Percentiles rank a stretch among this genome's conserved stretches.
These are phyloP conservation scores for Falco cherrug DNA, from an alignment of 2,797 vertebrate species.

Conservation along the genomic window DNA sequence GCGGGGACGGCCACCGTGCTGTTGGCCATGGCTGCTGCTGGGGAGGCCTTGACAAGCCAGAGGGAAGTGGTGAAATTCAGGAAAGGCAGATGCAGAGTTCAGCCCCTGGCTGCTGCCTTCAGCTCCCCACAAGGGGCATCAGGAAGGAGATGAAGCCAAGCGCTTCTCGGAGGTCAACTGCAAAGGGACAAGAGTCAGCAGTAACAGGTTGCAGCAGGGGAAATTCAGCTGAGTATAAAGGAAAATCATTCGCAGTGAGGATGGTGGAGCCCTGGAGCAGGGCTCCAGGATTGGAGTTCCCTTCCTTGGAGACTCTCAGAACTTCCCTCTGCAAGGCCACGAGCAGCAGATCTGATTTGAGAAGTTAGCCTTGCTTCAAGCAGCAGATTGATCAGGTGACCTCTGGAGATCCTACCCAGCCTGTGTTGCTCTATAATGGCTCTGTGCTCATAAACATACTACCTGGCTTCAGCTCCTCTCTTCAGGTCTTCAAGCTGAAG, in stretches of 20 bases:
- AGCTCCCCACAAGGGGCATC: neutral
- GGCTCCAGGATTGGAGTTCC: neutral
- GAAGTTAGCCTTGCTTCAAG: neutral
- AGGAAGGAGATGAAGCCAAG: neutral
- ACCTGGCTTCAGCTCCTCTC: neutral
- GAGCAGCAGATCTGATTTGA: neutral
- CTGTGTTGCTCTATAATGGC: rapidly evolving
- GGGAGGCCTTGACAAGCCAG: neutral
- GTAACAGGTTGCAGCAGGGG: neutral
- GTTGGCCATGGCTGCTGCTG: neutral
- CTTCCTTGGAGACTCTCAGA: neutral
- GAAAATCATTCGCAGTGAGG: neutral
- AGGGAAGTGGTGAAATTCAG: rapidly evolving
- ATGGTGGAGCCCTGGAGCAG: neutral
- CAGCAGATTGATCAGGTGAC: neutral
- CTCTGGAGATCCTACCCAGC: neutral
- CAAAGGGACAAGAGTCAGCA: neutral
- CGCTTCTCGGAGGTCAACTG: neutral
- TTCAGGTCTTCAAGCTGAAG: neutral
- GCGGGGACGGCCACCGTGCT: neutral
- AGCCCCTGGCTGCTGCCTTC: neutral
- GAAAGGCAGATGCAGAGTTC: neutral
- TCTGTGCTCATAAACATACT: neutral
- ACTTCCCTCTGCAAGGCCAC: neutral
- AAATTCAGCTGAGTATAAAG: neutral